Evolutionary conservation across 2,797 vertebrate genomes (phyloP), one percentile per base, ranked within the genome.

Genomic region (Erithacus rubecula): DNA sequence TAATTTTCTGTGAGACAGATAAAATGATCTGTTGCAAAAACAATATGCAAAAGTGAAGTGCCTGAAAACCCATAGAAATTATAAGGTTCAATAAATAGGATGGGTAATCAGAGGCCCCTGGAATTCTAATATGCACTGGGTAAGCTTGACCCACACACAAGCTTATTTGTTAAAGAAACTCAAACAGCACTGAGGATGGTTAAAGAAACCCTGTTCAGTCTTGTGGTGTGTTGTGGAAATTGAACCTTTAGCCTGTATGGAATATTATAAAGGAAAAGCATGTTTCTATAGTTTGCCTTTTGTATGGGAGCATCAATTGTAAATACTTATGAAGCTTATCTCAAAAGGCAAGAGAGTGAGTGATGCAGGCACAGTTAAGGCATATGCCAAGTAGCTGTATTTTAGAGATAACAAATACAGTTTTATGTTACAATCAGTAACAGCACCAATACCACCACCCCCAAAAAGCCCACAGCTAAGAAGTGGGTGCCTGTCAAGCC

Each of bases 181-280:
- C 30, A 85, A 70, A 44, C 3, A 51, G 10, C 13, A 23, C 11
- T 69, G 83, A 67, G 83, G n/a, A 78, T 11, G 36, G 46, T 84
- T 24, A 92, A 85, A 79, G 62, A 88, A 96, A 58, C 41, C 39
- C 30, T 7, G 46, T 21, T 89, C 71, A 70, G 69, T 58, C 51
- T 63, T 88, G 41, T 75, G 59, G 32, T 64, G 72, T 89, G 27
- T 63, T 75, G 67, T 77, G 27, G 71, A 95, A 94, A 94, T 95
- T 69, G 92, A 94, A 94, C 75, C 49, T 94, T 89, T 60, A 69
- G 39, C 72, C 71, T 67, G 36, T 27, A 29, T 39, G 52, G 51
- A 96, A 83, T 79, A 90, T 34, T 87, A 65, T 94, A 80, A 87
- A 94, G 74, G 77, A 83, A 96, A 70, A 92, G 17, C 63, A 75